A percentile compares a stretch with the other conserved stretches of the same genome.
Conservation (phyloP, 1,140 invertebrate species). For the Stenopsyche tienmushanensis region DNA sequence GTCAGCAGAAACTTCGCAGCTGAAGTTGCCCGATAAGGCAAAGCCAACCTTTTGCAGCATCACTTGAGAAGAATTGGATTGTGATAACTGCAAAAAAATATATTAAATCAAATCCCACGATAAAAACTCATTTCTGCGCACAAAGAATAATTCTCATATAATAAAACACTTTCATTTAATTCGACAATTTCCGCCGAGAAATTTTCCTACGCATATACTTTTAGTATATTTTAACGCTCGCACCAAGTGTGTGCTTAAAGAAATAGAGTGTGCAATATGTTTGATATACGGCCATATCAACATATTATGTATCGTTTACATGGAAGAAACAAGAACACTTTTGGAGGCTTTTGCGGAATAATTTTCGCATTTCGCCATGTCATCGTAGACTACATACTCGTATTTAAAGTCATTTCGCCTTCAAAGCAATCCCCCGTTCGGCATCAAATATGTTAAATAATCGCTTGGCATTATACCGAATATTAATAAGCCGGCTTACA, state of each 20-base stretch:
- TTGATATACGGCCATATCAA: slow-evolving; percentile 19
- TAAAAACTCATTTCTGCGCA: no score
- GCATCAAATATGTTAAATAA: no score
- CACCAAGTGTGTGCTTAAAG: slow-evolving; percentile 18
- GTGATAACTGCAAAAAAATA: slow-evolving; percentile 56
- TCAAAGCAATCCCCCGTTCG: no score
- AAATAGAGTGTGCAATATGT: slow-evolving; percentile 23
- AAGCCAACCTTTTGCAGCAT: slow-evolving; percentile 67
- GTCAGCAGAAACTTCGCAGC: slow-evolving; percentile 76
- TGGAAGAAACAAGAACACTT: slow-evolving; percentile 7
- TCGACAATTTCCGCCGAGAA: neutral
- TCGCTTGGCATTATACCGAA: no score
- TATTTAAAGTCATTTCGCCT: no score
- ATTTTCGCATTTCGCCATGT: neutral
- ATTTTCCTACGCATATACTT: no score
- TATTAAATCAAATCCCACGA: no score
- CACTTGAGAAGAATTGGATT: slow-evolving; percentile 69
- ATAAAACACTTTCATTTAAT: neutral
- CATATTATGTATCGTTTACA: slow-evolving; percentile 23
- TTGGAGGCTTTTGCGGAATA: slow-evolving; percentile 5
- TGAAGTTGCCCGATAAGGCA: slow-evolving; percentile 68
- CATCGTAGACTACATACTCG: no score
- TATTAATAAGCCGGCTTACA: no score
- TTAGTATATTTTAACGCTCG: neutral
- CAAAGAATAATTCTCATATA: no score